phyloP scores from a whole-genome alignment of 1,140 invertebrate species.

The Philopotamus ludificatus region DNA sequence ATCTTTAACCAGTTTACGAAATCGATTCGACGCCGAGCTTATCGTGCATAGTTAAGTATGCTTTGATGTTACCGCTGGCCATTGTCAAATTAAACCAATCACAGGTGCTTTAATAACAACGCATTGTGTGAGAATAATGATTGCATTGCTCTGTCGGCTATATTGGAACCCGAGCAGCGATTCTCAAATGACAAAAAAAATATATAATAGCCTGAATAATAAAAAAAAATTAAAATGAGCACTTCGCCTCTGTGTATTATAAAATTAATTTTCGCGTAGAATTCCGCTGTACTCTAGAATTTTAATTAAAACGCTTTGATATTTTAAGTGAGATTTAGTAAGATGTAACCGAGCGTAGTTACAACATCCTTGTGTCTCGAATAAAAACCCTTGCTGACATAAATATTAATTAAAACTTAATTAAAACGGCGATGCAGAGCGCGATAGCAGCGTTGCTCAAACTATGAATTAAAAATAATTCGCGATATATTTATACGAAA shows the following conservation, averaged over 20 bases:
- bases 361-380: constrained; percentile 1
- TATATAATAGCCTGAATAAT: too few species aligned
- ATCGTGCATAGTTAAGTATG: not conserved
- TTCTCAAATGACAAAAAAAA: too few species aligned
- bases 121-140: constrained; percentile 23
- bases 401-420: constrained; percentile 27
- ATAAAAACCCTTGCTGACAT: constrained; percentile 21
- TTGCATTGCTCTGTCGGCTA: constrained; percentile 15
- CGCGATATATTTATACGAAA: too few species aligned
- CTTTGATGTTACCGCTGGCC: constrained; percentile 12
- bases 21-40: not conserved
- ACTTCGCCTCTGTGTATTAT: too few species aligned
- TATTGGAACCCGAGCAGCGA: not conserved
- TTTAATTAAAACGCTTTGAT: constrained; percentile 15
- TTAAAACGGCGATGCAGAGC: constrained; percentile 1
- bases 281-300: too few species aligned
- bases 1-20: not conserved
- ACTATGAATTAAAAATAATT: too few species aligned
- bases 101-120: constrained; percentile 25
- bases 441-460: not conserved
- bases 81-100: constrained; percentile 25
- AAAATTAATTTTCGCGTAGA: constrained; percentile 18
- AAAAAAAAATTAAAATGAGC: too few species aligned
- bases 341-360: not conserved
- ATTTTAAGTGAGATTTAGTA: constrained; percentile 21